A percentile compares a stretch with the other conserved stretches of the same genome.
phyloP scores from a whole-genome alignment of 2,797 vertebrate genomes.

The Buphagus erythrorhynchus region DNA sequence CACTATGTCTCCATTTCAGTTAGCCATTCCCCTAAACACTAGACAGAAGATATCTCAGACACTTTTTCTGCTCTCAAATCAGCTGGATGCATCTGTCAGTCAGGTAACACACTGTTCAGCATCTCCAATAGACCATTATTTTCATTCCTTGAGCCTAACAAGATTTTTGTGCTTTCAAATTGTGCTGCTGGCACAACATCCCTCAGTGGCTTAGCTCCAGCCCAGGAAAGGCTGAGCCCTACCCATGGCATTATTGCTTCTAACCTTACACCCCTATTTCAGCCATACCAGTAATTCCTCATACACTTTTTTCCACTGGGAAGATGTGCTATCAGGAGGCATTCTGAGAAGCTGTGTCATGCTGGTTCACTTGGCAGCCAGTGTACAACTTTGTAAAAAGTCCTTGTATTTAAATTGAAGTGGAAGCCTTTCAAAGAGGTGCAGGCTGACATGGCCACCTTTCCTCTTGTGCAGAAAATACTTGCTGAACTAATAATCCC shows the following conservation, averaged over 20 bases:
- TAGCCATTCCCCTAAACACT: background rate
- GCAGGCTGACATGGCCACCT: background rate
- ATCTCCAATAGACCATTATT: background rate
- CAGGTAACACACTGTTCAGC: background rate
- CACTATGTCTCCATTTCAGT: background rate
- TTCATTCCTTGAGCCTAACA: background rate
- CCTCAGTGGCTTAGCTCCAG: background rate
- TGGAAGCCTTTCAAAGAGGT: background rate
- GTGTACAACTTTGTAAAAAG: background rate
- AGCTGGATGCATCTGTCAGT: background rate
- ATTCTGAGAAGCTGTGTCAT: background rate
- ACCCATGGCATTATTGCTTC: fast-evolving
- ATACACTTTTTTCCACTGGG: fast-evolving
- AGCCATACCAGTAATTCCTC: background rate
- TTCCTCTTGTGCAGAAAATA: background rate
- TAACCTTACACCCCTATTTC: background rate
- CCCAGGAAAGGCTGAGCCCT: background rate
- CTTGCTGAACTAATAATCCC: background rate
- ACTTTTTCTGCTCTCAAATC: background rate
- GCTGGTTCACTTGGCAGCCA: background rate
- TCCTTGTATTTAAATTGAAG: background rate
- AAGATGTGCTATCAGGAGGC: background rate
- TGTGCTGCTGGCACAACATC: background rate
- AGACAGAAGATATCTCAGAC: background rate
- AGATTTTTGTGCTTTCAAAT: background rate